Percentiles rank a stretch among this genome's conserved stretches.
Evolutionary conservation across 2,888 invertebrate genomes (phyloP).

Genomic region (Anoncus sp.): DNA sequence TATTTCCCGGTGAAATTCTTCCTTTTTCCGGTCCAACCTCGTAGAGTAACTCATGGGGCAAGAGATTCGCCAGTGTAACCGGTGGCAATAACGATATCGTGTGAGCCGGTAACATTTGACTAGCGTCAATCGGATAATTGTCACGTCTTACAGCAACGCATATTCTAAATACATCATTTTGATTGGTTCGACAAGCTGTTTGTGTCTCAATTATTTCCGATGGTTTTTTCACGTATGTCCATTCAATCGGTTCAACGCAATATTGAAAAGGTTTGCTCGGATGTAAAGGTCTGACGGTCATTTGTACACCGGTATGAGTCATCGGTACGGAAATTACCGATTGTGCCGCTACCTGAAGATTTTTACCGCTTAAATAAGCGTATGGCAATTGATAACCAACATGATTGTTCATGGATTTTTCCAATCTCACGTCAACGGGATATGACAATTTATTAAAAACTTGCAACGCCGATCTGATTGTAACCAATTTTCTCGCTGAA

Average conservation of each 20-base stretch:
- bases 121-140: constrained; percentile 90
- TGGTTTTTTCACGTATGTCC: constrained; percentile 86
- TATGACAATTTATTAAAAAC: constrained; percentile 91
- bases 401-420: constrained; percentile 84
- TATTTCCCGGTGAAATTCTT: constrained; percentile 83
- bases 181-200: constrained; percentile 79
- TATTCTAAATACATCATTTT: constrained; percentile 86
- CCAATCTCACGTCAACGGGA: constrained; percentile 89
- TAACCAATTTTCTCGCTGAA: constrained; percentile 96
- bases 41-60: constrained; percentile 92
- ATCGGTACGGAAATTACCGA: constrained; percentile 91
- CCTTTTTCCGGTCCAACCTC: constrained; percentile 84
- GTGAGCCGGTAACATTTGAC: constrained; percentile 91
- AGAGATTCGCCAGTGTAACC: constrained; percentile 92
- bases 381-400: constrained; percentile 77
- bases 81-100: constrained; percentile 93
- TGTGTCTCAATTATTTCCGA: constrained; percentile 78
- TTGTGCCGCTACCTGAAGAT: constrained; percentile 84
- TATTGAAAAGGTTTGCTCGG: constrained; percentile 84
- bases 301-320: constrained; percentile 88
- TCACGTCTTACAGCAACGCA: constrained; percentile 92
- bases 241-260: constrained; percentile 86
- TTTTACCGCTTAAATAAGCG: constrained; percentile 71
- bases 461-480: constrained; percentile 95
- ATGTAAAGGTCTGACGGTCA: constrained; percentile 90